phyloP scores from a whole-genome alignment of 2,113 vertebrate species.

The Hystrix brachyura region DNA sequence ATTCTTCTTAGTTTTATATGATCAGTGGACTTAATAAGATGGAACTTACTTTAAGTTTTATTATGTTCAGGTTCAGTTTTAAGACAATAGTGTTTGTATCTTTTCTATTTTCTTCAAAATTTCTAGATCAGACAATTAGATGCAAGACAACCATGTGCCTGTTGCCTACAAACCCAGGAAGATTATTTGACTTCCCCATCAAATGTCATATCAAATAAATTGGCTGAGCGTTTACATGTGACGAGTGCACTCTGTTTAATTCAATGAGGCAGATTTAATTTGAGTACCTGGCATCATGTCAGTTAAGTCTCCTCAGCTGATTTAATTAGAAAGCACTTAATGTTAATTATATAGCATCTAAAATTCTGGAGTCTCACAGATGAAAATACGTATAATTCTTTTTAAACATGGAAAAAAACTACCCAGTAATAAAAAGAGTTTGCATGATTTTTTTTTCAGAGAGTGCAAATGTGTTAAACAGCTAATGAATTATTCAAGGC shows the following conservation, averaged over 20 bases:
- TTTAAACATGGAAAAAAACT: slow-evolving; percentile 75
- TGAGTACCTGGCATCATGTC: slow-evolving; percentile 79
- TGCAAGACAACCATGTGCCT: slow-evolving; percentile 52
- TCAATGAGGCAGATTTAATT: slow-evolving; percentile 84
- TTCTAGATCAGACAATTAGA: slow-evolving; percentile 48
- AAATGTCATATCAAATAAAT: slow-evolving; percentile 81
- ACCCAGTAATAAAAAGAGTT: slow-evolving; percentile 77
- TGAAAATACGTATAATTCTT: slow-evolving; percentile 41
- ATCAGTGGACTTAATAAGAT: neutral
- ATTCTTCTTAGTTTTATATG: neutral
- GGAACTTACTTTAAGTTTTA: slow-evolving; percentile 15
- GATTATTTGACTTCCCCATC: slow-evolving; percentile 77
- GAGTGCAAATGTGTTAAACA: slow-evolving; percentile 69
- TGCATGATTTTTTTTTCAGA: slow-evolving; percentile 66
- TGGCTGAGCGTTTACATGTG: slow-evolving; percentile 77
- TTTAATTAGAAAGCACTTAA: slow-evolving; percentile 86
- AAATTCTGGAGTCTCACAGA: slow-evolving; percentile 72
- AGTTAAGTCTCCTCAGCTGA: slow-evolving; percentile 83
- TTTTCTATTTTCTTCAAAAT: slow-evolving; percentile 62
- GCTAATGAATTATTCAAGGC: slow-evolving; percentile 85
- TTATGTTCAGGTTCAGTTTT: slow-evolving; percentile 13
- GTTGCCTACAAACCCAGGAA: slow-evolving; percentile 41
- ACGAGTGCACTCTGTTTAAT: slow-evolving; percentile 85
- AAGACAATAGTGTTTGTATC: slow-evolving; percentile 43
- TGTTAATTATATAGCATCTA: slow-evolving; percentile 86